Base-by-base conservation (phyloP, 2,113 vertebrate genomes). In the Scartelaos histophorus region DNA sequence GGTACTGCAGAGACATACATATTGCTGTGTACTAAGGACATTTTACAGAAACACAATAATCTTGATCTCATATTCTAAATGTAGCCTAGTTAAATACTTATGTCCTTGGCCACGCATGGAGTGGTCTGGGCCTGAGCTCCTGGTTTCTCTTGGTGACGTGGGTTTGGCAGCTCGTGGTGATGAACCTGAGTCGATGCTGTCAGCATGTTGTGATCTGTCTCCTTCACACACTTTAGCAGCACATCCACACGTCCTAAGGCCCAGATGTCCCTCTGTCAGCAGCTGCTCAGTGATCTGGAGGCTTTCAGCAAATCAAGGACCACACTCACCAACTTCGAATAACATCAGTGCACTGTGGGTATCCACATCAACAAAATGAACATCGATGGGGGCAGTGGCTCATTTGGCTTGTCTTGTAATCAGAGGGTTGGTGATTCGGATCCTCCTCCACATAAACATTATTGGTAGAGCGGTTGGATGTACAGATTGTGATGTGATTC, bases 181-280 rank as follows among this genome's bases (percentile, higher is more conserved):
- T 46, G 67, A 51, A 69, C 65, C 54, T 67, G 60, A 17, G 74
- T 53, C 58, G 84, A 82, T 77, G 81, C 81, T 84, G 82, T 83
- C 74, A 85, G 62, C 76, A 43, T 78, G 70, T 70, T 46, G 45
- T 70, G 70, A 70, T 69, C 72, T 71, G 74, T 70, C 83, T 72
- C 77, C 66, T 70, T 79, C 34, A 51, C 69, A 69, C 76, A 76
- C 81, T 69, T 85, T 82, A 77, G 80, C 84, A 82, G 81, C 78
- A 79, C 71, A 76, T 82, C 71, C 79, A 81, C 81, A 76, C 78
- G 80, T 73, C 76, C 81, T 85, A 70, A 73, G 78, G 58, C 84
- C 66, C 72, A 17, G 38, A 74, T 58, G 73, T 65, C 61, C 67
- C 45, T 72, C 61, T 84, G 47, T 77, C 81, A 79, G n/a, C 76